Evolutionary conservation across 2,797 vertebrate genomes (phyloP).

Genomic region (Enteromius unitaeniatus): DNA sequence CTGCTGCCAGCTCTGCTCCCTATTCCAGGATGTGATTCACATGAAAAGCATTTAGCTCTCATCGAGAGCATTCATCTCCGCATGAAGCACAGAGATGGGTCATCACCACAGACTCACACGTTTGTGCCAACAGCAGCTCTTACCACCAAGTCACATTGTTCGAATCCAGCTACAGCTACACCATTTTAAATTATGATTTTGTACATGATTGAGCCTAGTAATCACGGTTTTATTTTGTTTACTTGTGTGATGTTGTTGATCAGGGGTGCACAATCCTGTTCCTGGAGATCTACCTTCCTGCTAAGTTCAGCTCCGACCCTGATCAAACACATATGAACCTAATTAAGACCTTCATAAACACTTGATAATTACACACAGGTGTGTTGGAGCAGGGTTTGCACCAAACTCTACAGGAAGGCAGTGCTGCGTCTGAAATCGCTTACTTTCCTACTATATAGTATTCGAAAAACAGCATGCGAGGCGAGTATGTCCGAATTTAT

Average conservation of each 20-base stretch:
- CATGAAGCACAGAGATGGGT: conserved; percentile 52
- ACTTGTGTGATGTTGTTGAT: neutral
- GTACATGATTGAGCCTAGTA: neutral
- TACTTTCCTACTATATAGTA: no score
- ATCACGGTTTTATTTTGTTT: neutral
- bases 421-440: neutral
- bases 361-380: neutral
- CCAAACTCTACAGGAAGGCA: neutral
- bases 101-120: conserved; percentile 6
- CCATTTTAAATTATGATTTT: neutral
- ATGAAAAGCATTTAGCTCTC: conserved; percentile 58
- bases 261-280: neutral
- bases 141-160: conserved; percentile 21
- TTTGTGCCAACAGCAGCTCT: conserved; percentile 37
- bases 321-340: neutral
- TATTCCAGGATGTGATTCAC: conserved; percentile 64
- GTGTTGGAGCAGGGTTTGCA: neutral
- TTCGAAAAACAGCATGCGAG: no score
- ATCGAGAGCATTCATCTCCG: conserved; percentile 56
- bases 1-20: conserved; percentile 36
- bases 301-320: neutral
- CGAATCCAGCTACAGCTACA: neutral
- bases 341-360: neutral
- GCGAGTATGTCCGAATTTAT: no score
- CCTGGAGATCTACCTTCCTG: neutral